Conservation (phyloP, 2,113 vertebrate genomes). For the Eulemur rufifrons region DNA sequence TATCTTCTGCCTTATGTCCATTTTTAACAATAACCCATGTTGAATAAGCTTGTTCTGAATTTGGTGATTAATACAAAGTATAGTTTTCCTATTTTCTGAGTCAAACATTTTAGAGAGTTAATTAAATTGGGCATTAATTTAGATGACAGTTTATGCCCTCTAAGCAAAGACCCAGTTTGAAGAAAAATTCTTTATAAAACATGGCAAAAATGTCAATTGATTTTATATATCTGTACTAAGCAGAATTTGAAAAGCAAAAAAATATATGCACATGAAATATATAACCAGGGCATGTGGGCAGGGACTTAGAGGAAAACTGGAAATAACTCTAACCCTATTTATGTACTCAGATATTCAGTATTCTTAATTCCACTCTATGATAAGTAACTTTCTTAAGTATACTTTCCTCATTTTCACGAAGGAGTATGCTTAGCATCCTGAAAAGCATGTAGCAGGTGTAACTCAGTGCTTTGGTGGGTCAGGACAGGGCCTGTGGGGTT, state of each 20-base stretch:
- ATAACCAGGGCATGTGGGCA: background rate
- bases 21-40: background rate
- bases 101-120: background rate
- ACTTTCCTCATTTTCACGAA: background rate
- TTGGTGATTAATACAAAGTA: background rate
- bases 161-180: background rate
- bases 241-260: conserved; percentile 36
- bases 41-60: background rate
- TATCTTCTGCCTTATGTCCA: background rate
- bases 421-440: background rate
- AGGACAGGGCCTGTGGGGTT: background rate
- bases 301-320: background rate
- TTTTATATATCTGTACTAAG: background rate
- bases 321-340: background rate
- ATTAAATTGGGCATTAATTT: background rate
- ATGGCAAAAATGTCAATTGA: background rate
- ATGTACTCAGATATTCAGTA: background rate
- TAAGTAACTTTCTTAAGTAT: background rate
- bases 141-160: background rate
- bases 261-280: background rate
- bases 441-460: background rate
- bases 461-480: background rate
- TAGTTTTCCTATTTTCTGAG: background rate
- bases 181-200: background rate
- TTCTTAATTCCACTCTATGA: background rate